Conservation (phyloP, 2,888 invertebrate species). For the Chrysotoxum bicinctum region DNA sequence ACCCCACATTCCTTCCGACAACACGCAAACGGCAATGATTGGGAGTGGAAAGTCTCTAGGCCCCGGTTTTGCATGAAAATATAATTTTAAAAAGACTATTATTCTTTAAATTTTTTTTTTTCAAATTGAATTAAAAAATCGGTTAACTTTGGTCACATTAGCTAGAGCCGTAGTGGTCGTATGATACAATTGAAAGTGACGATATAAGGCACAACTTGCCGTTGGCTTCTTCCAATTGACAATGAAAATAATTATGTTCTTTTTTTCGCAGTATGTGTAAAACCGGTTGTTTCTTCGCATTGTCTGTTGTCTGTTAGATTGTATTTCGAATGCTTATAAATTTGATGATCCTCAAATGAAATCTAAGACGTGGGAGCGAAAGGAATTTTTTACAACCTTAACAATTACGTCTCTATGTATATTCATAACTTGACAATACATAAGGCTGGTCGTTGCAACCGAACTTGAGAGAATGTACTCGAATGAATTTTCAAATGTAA, state of each 20-base stretch:
- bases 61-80: no score
- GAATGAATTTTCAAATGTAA: no score
- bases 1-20: no score
- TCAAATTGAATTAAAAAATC: neutral
- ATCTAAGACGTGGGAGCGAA: constrained; percentile 60
- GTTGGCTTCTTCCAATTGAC: constrained; percentile 59
- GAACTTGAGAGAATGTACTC: no score
- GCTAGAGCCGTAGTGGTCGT: neutral
- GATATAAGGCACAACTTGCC: constrained; percentile 39
- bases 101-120: neutral
- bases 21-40: no score
- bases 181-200: constrained; percentile 56
- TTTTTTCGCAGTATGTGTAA: neutral
- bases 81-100: no score
- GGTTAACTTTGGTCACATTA: neutral
- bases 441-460: no score
- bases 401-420: neutral
- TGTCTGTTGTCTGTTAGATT: constrained; percentile 11
- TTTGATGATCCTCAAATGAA: constrained; percentile 59
- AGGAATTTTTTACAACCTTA: constrained; percentile 63
- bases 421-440: neutral
- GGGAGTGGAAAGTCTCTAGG: no score
- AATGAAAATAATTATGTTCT: constrained; percentile 51
- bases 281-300: neutral
- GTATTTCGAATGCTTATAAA: constrained; percentile 15